Percentiles rank a stretch among this genome's conserved stretches.
Evolutionary conservation across 1,140 invertebrate genomes (phyloP).

Genomic region (Phocides pigmalion): DNA sequence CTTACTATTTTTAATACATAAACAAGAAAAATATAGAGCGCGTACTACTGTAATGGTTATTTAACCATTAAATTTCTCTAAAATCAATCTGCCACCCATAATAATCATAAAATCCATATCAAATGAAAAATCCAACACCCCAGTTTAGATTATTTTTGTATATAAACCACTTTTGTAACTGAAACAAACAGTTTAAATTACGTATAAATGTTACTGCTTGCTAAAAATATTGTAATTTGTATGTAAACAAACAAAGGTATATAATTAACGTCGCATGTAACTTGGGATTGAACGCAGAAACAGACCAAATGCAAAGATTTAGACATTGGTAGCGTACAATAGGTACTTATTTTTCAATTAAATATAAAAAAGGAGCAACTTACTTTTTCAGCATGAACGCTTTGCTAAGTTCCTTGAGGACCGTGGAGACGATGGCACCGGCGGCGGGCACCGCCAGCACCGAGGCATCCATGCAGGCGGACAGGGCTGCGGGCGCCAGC

Average conservation of each 20-base stretch:
- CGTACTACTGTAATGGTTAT: no score
- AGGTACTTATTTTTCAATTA: not conserved
- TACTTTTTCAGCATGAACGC: slow-evolving; percentile 80
- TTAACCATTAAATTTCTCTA: no score
- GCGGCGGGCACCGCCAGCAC: slow-evolving; percentile 84
- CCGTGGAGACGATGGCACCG: slow-evolving; percentile 85
- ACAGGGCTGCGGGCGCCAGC: slow-evolving; percentile 70
- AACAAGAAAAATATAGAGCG: no score
- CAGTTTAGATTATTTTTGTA: no score
- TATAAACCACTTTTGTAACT: no score
- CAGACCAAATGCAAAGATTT: no score
- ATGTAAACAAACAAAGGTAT: slow-evolving; percentile 12
- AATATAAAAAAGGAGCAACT: slow-evolving; percentile 32
- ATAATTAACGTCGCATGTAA: slow-evolving; percentile 9
- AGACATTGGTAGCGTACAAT: no score
- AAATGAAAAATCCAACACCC: no score
- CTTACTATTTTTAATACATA: no score
- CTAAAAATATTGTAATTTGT: slow-evolving; percentile 7
- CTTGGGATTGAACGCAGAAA: slow-evolving; percentile 10
- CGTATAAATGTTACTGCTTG: not conserved
- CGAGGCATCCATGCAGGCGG: slow-evolving; percentile 79
- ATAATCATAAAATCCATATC: no score
- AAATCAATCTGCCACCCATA: no score
- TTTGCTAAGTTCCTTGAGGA: slow-evolving; percentile 79
- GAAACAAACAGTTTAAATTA: not conserved